These are phyloP conservation scores for Malaclemys terrapin DNA, from an alignment of 2,113 vertebrate genomes.

Conservation along the genomic window DNA sequence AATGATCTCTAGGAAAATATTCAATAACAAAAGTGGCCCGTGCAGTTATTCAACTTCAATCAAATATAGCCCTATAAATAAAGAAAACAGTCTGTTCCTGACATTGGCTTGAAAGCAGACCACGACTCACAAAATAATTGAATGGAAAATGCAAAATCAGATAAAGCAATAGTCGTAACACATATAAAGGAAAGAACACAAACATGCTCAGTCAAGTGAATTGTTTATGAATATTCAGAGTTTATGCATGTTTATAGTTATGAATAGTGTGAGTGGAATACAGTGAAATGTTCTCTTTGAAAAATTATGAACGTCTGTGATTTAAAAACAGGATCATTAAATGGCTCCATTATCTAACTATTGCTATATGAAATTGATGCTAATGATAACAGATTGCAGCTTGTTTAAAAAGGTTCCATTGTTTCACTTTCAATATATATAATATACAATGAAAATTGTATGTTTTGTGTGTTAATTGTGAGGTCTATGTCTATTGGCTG, in stretches of 20 bases:
- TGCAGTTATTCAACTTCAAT: not conserved
- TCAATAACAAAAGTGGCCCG: not conserved
- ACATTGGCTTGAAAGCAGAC: accelerated
- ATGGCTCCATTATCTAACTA: not conserved
- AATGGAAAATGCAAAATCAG: not conserved
- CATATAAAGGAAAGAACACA: not conserved
- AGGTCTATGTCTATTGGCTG: not conserved
- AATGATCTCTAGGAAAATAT: not conserved
- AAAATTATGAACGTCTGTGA: not conserved
- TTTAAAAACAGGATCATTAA: not conserved
- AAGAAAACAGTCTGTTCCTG: not conserved
- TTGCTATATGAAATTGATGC: not conserved
- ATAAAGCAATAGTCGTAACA: not conserved
- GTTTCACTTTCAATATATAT: not conserved
- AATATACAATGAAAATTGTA: not conserved
- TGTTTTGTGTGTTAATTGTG: not conserved
- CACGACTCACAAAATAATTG: not conserved
- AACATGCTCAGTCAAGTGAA: not conserved
- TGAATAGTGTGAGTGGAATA: not conserved
- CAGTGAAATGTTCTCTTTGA: not conserved
- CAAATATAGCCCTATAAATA: not conserved
- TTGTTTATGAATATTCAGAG: not conserved
- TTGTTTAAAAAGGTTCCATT: not conserved
- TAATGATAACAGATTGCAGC: not conserved
- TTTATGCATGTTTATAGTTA: not conserved